phyloP scores from a whole-genome alignment of 2,888 invertebrate species.

The Eristalinus aeneus region DNA sequence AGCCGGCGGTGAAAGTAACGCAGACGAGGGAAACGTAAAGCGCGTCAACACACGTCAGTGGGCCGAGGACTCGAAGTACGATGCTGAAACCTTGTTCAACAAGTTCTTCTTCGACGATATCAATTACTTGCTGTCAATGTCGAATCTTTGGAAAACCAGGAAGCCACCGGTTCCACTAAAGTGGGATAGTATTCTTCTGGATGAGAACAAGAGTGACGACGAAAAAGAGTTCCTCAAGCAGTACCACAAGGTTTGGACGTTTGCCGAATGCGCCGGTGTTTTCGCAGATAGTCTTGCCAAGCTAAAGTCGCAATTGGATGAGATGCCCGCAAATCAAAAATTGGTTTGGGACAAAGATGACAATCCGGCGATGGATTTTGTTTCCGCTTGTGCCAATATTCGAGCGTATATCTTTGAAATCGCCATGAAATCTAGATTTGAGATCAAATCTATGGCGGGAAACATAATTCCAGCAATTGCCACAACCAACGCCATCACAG shows the following conservation, averaged over 20 bases:
- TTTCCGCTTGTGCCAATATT: constrained; percentile 96
- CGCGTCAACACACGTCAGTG: constrained; percentile 91
- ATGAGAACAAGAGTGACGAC: constrained; percentile 33
- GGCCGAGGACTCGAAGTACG: constrained; percentile 92
- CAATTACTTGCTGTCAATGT: constrained; percentile 95
- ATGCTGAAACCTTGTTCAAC: constrained; percentile 91
- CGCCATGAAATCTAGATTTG: constrained; percentile 91
- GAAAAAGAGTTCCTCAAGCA: constrained; percentile 81
- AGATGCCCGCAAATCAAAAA: constrained; percentile 83
- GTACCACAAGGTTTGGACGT: constrained; percentile 90
- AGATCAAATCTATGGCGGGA: constrained; percentile 99
- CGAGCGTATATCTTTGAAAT: constrained; percentile 95
- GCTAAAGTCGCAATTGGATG: constrained; percentile 83
- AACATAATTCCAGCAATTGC: constrained; percentile 99
- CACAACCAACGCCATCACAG: constrained; percentile 98
- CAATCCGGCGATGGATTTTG: constrained; percentile 95
- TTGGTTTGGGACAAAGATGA: constrained; percentile 99
- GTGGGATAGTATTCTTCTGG: constrained; percentile 85
- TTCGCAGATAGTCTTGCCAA: constrained; percentile 86
- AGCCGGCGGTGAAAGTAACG: constrained; percentile 81
- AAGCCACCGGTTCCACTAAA: constrained; percentile 90
- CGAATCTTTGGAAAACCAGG: constrained; percentile 96
- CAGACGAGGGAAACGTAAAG: constrained; percentile 82
- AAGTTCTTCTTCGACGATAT: constrained; percentile 98
- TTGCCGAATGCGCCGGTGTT: constrained; percentile 87